Conservation (phyloP, 2,888 invertebrate genomes). For the Ornithoptera alexandrae region DNA sequence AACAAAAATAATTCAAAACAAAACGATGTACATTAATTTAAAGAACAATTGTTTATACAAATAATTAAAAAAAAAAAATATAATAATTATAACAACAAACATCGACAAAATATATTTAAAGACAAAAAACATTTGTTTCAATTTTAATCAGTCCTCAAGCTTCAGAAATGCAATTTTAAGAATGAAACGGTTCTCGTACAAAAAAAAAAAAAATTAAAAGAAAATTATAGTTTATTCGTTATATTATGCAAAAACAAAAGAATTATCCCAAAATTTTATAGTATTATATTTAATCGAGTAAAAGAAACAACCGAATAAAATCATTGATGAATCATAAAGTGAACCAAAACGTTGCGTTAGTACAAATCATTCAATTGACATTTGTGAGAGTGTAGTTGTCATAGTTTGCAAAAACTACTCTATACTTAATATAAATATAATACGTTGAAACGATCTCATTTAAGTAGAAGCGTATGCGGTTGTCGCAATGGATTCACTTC, state of each 20-base stretch:
- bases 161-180: slow-evolving; percentile 79
- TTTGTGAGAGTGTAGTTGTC: slow-evolving; percentile 62
- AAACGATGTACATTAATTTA: slow-evolving; percentile 88
- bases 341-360: slow-evolving; percentile 40
- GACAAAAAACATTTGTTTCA: slow-evolving; percentile 74
- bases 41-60: slow-evolving; percentile 87
- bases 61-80: slow-evolving; percentile 82
- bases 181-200: slow-evolving; percentile 64
- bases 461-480: slow-evolving; percentile 74
- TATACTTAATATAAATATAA: slow-evolving; percentile 78
- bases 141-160: slow-evolving; percentile 76
- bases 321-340: slow-evolving; percentile 31
- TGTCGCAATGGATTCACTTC: slow-evolving; percentile 57
- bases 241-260: slow-evolving; percentile 71
- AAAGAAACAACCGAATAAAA: slow-evolving; percentile 58
- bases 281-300: slow-evolving; percentile 37
- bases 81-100: slow-evolving; percentile 82
- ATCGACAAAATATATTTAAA: slow-evolving; percentile 81
- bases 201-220: slow-evolving; percentile 39
- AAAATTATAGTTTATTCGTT: slow-evolving; percentile 60
- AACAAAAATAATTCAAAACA: slow-evolving; percentile 87
- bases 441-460: slow-evolving; percentile 73
- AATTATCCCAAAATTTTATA: slow-evolving; percentile 44
- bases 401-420: slow-evolving; percentile 71
- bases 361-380: slow-evolving; percentile 32